Conservation (phyloP, 2,888 invertebrate genomes). For the Boloria selene region DNA sequence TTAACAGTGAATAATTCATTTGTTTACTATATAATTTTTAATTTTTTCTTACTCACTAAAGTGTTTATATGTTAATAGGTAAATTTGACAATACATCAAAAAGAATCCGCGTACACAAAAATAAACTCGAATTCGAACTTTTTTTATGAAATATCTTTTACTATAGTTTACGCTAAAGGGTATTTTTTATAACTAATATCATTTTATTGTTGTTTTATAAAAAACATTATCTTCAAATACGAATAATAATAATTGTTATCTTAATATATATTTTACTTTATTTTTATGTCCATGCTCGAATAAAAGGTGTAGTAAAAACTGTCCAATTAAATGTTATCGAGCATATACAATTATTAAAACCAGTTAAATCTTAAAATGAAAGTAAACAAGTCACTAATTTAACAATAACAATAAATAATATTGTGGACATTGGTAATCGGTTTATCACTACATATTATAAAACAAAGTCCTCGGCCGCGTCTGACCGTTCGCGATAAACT, state of each 20-base stretch:
- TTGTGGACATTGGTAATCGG: neutral
- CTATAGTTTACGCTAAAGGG: neutral
- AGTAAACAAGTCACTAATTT: slow-evolving; percentile 19
- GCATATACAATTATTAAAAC: slow-evolving; percentile 6
- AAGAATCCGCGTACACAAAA: neutral
- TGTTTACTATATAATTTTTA: neutral
- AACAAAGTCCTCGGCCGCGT: too few relatives aligned
- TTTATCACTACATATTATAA: too few relatives aligned
- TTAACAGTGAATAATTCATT: neutral
- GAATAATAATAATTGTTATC: neutral
- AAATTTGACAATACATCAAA: slow-evolving; percentile 6
- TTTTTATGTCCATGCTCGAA: too few relatives aligned
- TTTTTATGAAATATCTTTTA: neutral
- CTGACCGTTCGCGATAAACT: too few relatives aligned
- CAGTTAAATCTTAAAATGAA: slow-evolving; percentile 5
- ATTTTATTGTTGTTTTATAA: neutral
- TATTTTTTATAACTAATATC: neutral
- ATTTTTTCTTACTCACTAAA: neutral
- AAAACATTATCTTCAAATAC: neutral
- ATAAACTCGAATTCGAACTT: neutral
- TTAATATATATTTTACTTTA: too few relatives aligned
- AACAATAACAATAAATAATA: neutral
- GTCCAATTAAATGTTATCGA: slow-evolving; percentile 16
- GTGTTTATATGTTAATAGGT: slow-evolving; percentile 8
- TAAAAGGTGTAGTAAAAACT: slow-evolving; percentile 1